Conservation (phyloP, 64 coral and sea anemone genomes). For the Cladopsammia gracilis region DNA sequence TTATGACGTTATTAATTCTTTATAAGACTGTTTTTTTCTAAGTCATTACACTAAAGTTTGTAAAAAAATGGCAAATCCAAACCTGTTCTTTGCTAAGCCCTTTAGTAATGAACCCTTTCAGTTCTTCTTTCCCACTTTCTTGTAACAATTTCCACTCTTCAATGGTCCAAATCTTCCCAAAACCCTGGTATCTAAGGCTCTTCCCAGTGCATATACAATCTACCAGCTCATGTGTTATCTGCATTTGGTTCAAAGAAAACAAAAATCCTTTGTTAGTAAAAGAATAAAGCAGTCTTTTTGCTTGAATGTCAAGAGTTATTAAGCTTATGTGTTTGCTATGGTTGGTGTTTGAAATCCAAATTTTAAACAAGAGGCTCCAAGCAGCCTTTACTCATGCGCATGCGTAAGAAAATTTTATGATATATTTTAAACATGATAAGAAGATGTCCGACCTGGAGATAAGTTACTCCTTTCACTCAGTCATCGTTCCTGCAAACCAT, state of each 20-base stretch:
- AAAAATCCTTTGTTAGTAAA: not conserved
- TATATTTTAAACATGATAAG: too few relatives aligned
- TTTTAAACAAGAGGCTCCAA: too few relatives aligned
- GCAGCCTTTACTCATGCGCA: too few relatives aligned
- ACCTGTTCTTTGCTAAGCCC: slow-evolving; percentile 83
- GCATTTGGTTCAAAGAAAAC: not conserved
- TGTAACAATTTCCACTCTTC: slow-evolving; percentile 88
- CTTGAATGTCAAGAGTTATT: not conserved
- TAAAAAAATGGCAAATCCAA: not conserved
- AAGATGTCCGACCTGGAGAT: too few relatives aligned
- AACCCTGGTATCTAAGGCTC: slow-evolving; percentile 74
- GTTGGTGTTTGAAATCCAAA: too few relatives aligned
- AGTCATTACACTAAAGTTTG: too few relatives aligned
- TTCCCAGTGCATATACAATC: slow-evolving; percentile 90
- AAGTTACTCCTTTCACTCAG: too few relatives aligned
- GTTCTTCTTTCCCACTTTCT: slow-evolving; percentile 23
- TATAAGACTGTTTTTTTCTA: too few relatives aligned
- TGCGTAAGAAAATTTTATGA: too few relatives aligned
- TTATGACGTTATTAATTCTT: too few relatives aligned
- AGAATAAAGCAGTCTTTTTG: not conserved
- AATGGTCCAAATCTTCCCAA: slow-evolving; percentile 89
- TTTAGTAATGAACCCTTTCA: slow-evolving; percentile 80
- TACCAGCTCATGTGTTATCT: slow-evolving; percentile 84
- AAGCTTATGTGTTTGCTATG: too few relatives aligned
- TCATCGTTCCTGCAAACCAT: too few relatives aligned